These are phyloP conservation scores for Bujurquina vittata DNA, from an alignment of 2,113 vertebrate species.

Conservation along the genomic window DNA sequence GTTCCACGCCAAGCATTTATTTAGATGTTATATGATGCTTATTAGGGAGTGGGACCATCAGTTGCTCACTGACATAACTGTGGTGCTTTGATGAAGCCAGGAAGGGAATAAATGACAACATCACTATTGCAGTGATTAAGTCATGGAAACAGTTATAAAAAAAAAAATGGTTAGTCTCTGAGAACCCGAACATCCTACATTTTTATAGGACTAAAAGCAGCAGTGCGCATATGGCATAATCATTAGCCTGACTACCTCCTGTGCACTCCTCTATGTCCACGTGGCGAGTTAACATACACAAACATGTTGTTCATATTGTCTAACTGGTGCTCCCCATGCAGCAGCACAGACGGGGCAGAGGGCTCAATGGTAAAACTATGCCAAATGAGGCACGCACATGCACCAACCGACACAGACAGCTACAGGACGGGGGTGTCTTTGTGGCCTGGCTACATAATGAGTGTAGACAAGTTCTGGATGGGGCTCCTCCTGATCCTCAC, in stretches of 20 bases:
- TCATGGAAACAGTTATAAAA: neutral
- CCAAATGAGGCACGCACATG: slow-evolving; percentile 8
- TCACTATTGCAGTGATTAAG: slow-evolving; percentile 10
- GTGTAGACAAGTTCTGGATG: slow-evolving; percentile 53
- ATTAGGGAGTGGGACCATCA: neutral
- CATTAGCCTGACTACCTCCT: neutral
- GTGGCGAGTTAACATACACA: slow-evolving; percentile 7
- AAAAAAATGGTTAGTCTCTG: neutral
- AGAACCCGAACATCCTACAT: neutral
- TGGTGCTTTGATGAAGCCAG: slow-evolving; percentile 1
- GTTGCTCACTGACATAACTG: slow-evolving; percentile 1
- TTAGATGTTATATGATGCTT: neutral
- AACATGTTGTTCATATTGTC: slow-evolving; percentile 33
- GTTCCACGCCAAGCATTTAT: neutral
- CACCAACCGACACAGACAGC: slow-evolving; percentile 19
- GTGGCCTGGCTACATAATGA: slow-evolving; percentile 52
- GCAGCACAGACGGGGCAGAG: slow-evolving; percentile 1
- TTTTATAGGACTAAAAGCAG: slow-evolving; percentile 6
- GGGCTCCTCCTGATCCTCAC: slow-evolving; percentile 52
- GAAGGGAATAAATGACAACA: slow-evolving; percentile 18
- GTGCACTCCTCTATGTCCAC: neutral
- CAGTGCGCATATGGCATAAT: neutral
- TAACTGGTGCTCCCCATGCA: neutral
- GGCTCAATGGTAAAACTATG: neutral
- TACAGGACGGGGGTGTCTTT: slow-evolving; percentile 22